Evolutionary conservation across 2,113 vertebrate genomes (phyloP), one percentile per base, ranked within the genome.

Genomic region (Sturnus vulgaris): DNA sequence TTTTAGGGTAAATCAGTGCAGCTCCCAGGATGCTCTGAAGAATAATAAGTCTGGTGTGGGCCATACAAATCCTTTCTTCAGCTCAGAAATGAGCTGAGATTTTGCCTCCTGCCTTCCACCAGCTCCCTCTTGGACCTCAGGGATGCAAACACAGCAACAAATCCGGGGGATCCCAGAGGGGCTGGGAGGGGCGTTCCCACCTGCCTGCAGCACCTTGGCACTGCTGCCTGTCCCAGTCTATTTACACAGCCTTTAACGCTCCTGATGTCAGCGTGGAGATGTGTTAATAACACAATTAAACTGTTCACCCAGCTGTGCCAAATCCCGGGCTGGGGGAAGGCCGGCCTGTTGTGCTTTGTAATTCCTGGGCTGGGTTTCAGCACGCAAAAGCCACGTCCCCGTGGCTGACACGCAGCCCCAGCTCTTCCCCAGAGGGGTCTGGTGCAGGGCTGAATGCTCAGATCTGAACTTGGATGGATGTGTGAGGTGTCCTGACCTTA

Each of bases 251-350:
- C 3, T 25, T 56, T 88, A 42, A 73, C 1, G 55, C 64, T 66
- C 50, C 76, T 88, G 88, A 92, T 94, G 96, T 96, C 94, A 86
- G 85, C 2, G 15, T 70, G 76, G 82, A 95, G 90, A 93, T 10
- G 92, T 92, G 92, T 95, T 97, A 96, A 96, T 96, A 95, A 92
- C 79, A 53, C 85, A 90, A 93, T 96, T 95, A 97, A 96, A 78
- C 47, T 2, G 82, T 31, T 93, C 94, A 97, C 23, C 88, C 94
- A 84, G 64, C 88, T 95, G 33, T 93, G 92, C 22, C 82, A 86
- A 86, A 92, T 91, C 83, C 72, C 50, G 46, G 88, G 8, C 72
- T 87, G 10, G 47, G 63, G 76, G 79, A 86, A 22, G 77, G 55
- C 28, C 18, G 57, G 61, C 39, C n/a, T 95, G 87, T 57, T 94